Evolutionary conservation across 2,113 vertebrate genomes (phyloP).

Genomic region (Calidris pygmaea): DNA sequence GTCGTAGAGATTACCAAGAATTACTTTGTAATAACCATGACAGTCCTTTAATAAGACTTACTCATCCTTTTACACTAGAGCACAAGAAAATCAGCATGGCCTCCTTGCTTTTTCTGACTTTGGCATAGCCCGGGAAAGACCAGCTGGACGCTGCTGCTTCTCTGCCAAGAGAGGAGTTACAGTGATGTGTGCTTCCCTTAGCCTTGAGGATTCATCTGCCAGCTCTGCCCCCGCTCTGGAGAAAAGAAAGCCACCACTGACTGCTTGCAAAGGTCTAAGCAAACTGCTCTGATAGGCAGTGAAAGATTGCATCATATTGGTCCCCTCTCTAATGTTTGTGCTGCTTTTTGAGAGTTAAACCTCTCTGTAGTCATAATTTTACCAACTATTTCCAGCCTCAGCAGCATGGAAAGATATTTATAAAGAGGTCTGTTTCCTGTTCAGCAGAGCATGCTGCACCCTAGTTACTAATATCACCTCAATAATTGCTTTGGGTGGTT

Average conservation of each 20-base stretch:
- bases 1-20: not conserved
- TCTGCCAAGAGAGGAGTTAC: not conserved
- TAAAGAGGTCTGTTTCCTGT: not conserved
- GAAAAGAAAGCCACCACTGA: not conserved
- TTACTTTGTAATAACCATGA: not conserved
- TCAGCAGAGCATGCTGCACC: not conserved
- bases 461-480: not conserved
- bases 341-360: not conserved
- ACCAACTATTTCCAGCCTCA: not conserved
- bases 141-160: not conserved
- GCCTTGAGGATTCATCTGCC: fast-evolving
- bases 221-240: not conserved
- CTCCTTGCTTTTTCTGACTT: not conserved
- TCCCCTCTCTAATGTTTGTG: not conserved
- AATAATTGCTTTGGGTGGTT: not conserved
- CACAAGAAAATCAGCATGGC: not conserved
- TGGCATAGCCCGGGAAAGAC: not conserved
- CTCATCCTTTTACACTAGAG: not conserved
- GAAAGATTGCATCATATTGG: not conserved
- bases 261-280: not conserved
- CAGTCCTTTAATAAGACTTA: not conserved
- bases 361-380: not conserved
- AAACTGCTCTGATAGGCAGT: not conserved
- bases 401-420: not conserved
- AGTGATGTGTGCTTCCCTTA: fast-evolving